These are phyloP conservation scores for Pammene fasciana DNA, from an alignment of 2,888 invertebrate species.

Conservation along the genomic window DNA sequence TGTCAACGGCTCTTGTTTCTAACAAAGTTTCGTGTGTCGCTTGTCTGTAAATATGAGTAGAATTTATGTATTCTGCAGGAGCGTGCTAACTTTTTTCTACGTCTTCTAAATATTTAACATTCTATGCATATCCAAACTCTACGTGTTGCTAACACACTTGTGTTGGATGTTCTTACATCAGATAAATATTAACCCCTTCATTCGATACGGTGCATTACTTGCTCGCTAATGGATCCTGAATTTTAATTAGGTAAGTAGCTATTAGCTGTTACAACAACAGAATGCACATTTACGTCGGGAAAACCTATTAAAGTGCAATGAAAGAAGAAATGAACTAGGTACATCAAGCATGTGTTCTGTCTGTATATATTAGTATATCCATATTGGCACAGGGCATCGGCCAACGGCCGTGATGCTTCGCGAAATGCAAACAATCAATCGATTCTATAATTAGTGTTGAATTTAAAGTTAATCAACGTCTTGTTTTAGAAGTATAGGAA, in stretches of 20 bases:
- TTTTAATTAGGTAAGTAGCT: not conserved
- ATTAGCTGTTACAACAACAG: not conserved
- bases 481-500: not conserved
- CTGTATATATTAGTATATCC: not conserved
- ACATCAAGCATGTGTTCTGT: slow-evolving; percentile 3
- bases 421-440: not conserved
- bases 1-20: slow-evolving; percentile 66
- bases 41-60: slow-evolving; percentile 40
- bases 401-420: slow-evolving; percentile 1
- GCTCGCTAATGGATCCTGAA: slow-evolving; percentile 24
- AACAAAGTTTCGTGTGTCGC: slow-evolving; percentile 59
- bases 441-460: not conserved
- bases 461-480: not conserved
- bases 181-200: slow-evolving; percentile 14
- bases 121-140: too few relatives aligned
- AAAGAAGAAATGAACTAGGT: not conserved
- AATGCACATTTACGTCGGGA: slow-evolving; percentile 13
- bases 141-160: not conserved
- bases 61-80: not conserved
- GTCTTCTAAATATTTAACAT: not conserved
- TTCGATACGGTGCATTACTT: slow-evolving; percentile 24
- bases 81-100: not conserved
- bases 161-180: slow-evolving; percentile 7
- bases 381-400: not conserved
- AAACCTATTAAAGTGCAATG: not conserved